Base-by-base conservation (phyloP, 2,113 vertebrate genomes). In the Vulpes vulpes region DNA sequence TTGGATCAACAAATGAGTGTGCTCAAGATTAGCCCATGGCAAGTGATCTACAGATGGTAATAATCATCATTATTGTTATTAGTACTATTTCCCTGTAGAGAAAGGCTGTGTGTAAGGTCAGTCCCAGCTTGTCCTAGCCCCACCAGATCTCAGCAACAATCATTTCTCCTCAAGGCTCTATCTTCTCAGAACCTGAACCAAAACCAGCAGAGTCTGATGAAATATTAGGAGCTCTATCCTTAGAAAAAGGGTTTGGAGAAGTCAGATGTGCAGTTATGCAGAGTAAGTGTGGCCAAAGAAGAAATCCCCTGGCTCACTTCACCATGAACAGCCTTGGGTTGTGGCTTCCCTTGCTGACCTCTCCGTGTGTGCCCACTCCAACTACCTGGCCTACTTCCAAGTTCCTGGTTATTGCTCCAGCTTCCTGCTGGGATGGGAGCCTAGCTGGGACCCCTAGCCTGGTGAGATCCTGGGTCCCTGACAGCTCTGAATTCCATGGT, bases 211-310 rank as follows among this genome's bases (percentile, higher is more conserved):
- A 67, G 17, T 27, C 43, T 81, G 15, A 30, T 88, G 22, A n/a
- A 38, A 15, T 91, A 43, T 94, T 74, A 88, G n/a, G 30, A 93
- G 10, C 53, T 83, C 35, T 53, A 9, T 80, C n/a, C 55, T 97
- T 76, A 95, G 73, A 62, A 17, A 38, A 82, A 16, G 60, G 7
- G 22, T 55, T 69, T 80, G 7, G 6, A 59, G 53, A 76, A 85
- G 30, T 89, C 73, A 97, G 43, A 8, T 60, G 25, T 90, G 80
- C 38, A 51, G 35, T 95, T 76, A 76, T 14, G 1, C 12, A 57
- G 74, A 80, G 71, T 57, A 64, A 93, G n/a, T 8, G 30, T 49
- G 16, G 53, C 32, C 57, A 14, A 7, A 22, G 7, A 73, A 73
- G 55, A 80, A 51, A 43, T 8, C 1, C 15, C 12, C 7, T 11